These are phyloP conservation scores for Sthenelais limicola DNA, from an alignment of 2,888 invertebrate species.

Conservation along the genomic window DNA sequence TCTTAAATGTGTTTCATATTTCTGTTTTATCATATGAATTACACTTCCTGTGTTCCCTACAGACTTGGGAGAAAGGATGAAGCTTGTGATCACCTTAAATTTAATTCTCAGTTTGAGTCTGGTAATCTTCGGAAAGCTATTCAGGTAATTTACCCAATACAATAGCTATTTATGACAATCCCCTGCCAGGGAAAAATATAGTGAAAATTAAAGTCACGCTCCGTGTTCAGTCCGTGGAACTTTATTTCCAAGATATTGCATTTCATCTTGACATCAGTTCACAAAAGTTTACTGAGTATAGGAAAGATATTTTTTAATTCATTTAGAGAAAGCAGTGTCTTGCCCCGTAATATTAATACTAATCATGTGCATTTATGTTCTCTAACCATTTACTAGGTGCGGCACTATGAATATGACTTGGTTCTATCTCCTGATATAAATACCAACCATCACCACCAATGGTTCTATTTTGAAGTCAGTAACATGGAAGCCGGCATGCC, in stretches of 20 bases:
- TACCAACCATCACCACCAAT: constrained; percentile 83
- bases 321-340: too few species aligned
- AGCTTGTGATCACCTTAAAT: constrained; percentile 75
- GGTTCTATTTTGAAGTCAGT: constrained; percentile 92
- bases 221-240: too few species aligned
- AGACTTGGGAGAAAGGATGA: constrained; percentile 48
- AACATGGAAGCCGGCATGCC: constrained; percentile 81
- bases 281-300: background rate
- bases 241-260: too few species aligned
- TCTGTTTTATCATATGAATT: too few species aligned
- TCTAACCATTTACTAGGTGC: constrained; percentile 79
- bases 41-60: background rate
- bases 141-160: too few species aligned
- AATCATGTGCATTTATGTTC: too few species aligned
- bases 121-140: constrained; percentile 88
- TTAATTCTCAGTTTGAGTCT: constrained; percentile 89
- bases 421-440: constrained; percentile 88
- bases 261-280: background rate
- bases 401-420: constrained; percentile 85
- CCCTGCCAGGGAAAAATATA: too few species aligned
- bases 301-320: too few species aligned
- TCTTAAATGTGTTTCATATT: too few species aligned
- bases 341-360: too few species aligned
- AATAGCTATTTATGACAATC: too few species aligned
- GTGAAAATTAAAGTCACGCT: too few species aligned